phyloP scores from a whole-genome alignment of 2,797 vertebrate genomes.

The Hemibagrus guttatus region DNA sequence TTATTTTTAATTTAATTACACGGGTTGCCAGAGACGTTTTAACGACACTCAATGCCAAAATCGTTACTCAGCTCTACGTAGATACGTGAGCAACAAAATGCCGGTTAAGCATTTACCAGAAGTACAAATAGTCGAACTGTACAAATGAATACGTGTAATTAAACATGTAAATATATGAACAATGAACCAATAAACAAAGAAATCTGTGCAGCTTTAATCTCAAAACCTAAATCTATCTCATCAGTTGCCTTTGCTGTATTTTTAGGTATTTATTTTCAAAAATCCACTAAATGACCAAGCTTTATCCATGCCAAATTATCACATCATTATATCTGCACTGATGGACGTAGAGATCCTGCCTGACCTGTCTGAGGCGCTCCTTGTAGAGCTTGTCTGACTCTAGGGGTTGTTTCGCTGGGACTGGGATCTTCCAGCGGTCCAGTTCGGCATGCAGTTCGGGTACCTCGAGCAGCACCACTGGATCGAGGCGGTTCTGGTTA shows the following conservation, averaged over 20 bases:
- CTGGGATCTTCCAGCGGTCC: conserved; percentile 63
- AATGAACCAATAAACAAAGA: no score
- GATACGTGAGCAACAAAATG: no score
- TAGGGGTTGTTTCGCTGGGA: conserved; percentile 56
- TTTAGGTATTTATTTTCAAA: no score
- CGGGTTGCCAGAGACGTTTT: neutral
- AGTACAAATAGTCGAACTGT: no score
- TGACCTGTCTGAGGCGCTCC: conserved; percentile 67
- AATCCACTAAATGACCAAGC: neutral
- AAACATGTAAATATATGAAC: no score
- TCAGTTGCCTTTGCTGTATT: no score
- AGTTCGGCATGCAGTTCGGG: conserved; percentile 69
- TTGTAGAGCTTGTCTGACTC: conserved; percentile 62
- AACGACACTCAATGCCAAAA: neutral
- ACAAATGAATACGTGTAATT: no score
- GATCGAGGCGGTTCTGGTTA: conserved; percentile 68
- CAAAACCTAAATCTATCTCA: no score
- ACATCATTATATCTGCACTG: neutral
- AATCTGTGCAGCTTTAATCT: no score
- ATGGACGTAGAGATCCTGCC: neutral
- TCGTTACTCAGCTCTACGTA: neutral
- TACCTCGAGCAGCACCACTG: conserved; percentile 63
- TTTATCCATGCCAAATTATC: neutral
- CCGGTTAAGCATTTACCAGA: no score
- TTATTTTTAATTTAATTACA: neutral